phyloP scores from a whole-genome alignment of 2,113 vertebrate genomes.

The Tachysurus fulvidraco region DNA sequence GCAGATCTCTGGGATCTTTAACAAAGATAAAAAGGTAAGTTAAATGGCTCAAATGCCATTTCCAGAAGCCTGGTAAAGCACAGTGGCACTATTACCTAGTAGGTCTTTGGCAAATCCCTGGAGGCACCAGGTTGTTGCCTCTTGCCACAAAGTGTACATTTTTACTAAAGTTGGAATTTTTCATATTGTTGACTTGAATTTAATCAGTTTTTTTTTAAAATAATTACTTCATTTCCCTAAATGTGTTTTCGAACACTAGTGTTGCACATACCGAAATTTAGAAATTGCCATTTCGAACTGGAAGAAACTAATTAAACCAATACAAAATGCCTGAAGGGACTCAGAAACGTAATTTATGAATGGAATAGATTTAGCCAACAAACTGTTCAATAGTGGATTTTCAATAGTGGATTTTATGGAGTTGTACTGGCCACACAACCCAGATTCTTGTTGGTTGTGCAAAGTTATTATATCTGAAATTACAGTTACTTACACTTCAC shows the following conservation, averaged over 20 bases:
- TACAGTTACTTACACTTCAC: not conserved
- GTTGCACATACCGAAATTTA: not conserved
- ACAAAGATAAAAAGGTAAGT: not conserved
- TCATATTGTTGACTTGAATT: not conserved
- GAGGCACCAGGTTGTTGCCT: not conserved
- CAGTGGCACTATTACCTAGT: not conserved
- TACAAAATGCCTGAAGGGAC: not conserved
- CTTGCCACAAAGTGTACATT: not conserved
- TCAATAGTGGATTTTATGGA: not conserved
- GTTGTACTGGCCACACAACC: not conserved
- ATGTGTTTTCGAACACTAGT: not conserved
- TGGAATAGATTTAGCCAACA: not conserved
- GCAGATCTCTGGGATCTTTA: not conserved
- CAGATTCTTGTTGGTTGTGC: not conserved
- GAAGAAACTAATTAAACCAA: not conserved
- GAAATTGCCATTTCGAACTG: not conserved
- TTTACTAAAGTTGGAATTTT: not conserved
- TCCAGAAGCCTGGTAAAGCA: not conserved
- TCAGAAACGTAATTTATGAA: not conserved
- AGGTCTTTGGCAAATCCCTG: not conserved
- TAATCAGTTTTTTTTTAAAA: not conserved
- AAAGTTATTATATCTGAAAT: not conserved
- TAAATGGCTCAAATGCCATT: not conserved
- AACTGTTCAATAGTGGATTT: not conserved
- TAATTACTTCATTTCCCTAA: not conserved